Evolutionary conservation across 2,113 vertebrate genomes (phyloP).

Genomic region (Semnornis frantzii): DNA sequence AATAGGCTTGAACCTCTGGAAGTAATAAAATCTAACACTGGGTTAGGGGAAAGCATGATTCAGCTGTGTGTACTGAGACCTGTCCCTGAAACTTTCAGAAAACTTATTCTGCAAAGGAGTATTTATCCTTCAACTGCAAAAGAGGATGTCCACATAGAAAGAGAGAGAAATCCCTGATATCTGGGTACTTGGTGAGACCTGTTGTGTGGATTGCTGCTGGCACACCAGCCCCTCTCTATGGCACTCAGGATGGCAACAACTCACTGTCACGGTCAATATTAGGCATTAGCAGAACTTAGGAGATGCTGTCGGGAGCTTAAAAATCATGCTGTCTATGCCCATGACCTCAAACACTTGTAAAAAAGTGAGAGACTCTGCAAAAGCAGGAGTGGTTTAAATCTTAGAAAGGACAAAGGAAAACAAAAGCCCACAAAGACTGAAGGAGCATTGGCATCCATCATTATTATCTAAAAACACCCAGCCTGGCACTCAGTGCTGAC

Average conservation of each 20-base stretch:
- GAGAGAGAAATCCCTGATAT: background rate
- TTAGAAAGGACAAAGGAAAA: background rate
- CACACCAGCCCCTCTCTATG: background rate
- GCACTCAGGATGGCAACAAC: background rate
- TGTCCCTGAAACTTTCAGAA: background rate
- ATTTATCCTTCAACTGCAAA: background rate
- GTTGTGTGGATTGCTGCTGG: background rate
- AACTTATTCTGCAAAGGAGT: background rate
- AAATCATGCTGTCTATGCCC: background rate
- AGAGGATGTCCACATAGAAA: background rate
- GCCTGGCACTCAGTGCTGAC: background rate
- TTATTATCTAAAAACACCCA: background rate
- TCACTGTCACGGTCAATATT: background rate
- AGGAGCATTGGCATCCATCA: background rate
- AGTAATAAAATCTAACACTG: background rate
- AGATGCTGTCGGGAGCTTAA: background rate
- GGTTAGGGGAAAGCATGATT: background rate
- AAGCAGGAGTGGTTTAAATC: background rate
- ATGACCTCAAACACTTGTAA: background rate
- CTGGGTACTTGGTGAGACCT: background rate
- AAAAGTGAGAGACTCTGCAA: background rate
- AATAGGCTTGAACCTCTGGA: background rate
- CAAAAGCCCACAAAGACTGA: background rate
- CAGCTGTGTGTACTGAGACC: background rate
- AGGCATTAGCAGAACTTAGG: background rate